Evolutionary conservation across 2,797 vertebrate genomes (phyloP), one percentile per base, ranked within the genome.

Genomic region (Spinus pinus): DNA sequence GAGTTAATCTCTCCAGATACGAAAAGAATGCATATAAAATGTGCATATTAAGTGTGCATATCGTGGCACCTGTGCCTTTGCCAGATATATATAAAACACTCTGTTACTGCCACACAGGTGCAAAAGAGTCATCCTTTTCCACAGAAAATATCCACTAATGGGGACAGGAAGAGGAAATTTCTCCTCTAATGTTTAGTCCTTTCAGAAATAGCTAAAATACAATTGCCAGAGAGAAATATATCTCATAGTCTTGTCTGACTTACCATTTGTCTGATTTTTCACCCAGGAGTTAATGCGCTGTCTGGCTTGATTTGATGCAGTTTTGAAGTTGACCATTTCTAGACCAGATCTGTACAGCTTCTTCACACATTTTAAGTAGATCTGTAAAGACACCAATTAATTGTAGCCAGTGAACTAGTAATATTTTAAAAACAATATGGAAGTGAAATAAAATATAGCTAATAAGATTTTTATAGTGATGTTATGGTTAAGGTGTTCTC

Each of bases 261-360:
- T 80, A 99, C 98, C 98, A 61, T 98, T 97, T 41, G 99, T 99
- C 77, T 98, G 86, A n/a, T 96, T 97, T 97, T 98, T 97, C 93
- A 99, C 98, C 98, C 99, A 99, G 39, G 41, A 95, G 96, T 99
- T 99, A 94, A 99, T 98, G 74, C 98, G 96, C 90, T 97, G 62
- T 73, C 98, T 98, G 57, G 97, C 97, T 23, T 90, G 93, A 39
- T 98, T 98, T 42, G 95, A 24, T 47, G 91, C 95, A 27, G 13
- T 56, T 39, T 37, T 53, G 80, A 99, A 99, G 94, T 98, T 98
- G 90, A 98, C 98, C 19, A 30, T 20, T 97, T 98, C 98, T 95
- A 99, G 93, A 62, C 98, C 97, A 51, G 98, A 97, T 4, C 87
- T 93, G 95, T 99, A 99, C 87, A 98, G 81, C 91, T 97, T 98